Evolutionary conservation across 2,888 invertebrate genomes (phyloP), one percentile per base, ranked within the genome.

Genomic region (Spodoptera exigua): DNA sequence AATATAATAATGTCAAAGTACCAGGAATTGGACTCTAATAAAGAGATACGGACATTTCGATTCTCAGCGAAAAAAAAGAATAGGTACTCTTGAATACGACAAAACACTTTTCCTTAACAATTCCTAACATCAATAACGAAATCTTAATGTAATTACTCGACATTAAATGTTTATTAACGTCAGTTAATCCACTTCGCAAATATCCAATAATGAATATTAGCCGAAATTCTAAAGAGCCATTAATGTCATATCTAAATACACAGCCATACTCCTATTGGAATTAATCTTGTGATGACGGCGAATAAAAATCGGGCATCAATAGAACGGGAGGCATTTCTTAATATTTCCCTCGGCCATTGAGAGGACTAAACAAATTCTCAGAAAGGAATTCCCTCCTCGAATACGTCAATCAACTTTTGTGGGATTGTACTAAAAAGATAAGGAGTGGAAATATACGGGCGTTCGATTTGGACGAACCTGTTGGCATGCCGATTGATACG

Each of bases 371-470:
- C 88, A 90, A 91, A 90, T 88, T 89, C 85, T 79, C 80, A 81
- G 83, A 88, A 88, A 83, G 82, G 82, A 86, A 86, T 86, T 87
- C 85, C 82, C 85, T 86, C 79, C 76, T 82, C 81, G 70, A 84
- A 86, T 83, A 87, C 84, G 89, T 90, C 90, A 89, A 90, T 91
- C 89, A 89, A 88, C 84, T 89, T 87, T 86, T 89, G 86, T 87
- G 76, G 85, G 83, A 86, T 87, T 86, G 79, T 83, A 80, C 82
- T 82, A 80, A 84, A 85, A 80, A 86, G 85, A 87, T 89, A 89
- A 81, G 77, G 61, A 65, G 52, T 52, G 64, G 27, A 61, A 67
- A 74, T 66, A 70, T 63, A 76, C 71, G 74, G 57, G 9, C 0
- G 1, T 36, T 3, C 34, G 44, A 44, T 65, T 45, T 51, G 46